phyloP scores from a whole-genome alignment of 2,888 invertebrate species.

The Nasonia oneida region DNA sequence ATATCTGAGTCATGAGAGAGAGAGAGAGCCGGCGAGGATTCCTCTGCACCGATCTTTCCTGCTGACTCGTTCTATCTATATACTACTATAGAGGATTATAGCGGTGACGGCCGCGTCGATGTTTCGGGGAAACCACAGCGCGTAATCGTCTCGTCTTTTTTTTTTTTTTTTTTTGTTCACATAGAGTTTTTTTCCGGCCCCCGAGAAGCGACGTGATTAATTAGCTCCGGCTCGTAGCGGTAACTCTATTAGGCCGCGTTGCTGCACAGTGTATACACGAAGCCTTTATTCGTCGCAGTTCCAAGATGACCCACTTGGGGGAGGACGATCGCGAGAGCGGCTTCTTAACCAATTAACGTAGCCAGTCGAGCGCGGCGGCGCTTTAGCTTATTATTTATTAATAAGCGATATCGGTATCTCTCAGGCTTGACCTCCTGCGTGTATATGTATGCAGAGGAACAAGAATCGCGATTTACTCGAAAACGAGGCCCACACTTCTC shows the following conservation, averaged over 20 bases:
- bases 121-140: neutral
- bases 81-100: neutral
- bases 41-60: neutral
- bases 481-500: neutral
- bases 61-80: neutral
- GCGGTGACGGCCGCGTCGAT: neutral
- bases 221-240: neutral
- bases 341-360: constrained; percentile 40
- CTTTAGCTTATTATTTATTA: constrained; percentile 44
- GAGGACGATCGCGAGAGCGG: neutral
- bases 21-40: neutral
- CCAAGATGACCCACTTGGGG: constrained; percentile 12
- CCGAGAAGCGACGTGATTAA: neutral
- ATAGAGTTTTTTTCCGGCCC: neutral
- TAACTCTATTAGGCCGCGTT: neutral
- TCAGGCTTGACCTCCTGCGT: neutral
- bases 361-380: constrained; percentile 25
- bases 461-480: neutral
- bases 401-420: neutral
- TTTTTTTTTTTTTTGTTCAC: neutral
- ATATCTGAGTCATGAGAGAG: constrained; percentile 11
- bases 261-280: neutral
- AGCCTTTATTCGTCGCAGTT: neutral
- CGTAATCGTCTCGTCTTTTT: too few relatives aligned
- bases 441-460: too few relatives aligned